Evolutionary conservation across 2,113 vertebrate genomes (phyloP).

Genomic region (Turdus rufiventris): DNA sequence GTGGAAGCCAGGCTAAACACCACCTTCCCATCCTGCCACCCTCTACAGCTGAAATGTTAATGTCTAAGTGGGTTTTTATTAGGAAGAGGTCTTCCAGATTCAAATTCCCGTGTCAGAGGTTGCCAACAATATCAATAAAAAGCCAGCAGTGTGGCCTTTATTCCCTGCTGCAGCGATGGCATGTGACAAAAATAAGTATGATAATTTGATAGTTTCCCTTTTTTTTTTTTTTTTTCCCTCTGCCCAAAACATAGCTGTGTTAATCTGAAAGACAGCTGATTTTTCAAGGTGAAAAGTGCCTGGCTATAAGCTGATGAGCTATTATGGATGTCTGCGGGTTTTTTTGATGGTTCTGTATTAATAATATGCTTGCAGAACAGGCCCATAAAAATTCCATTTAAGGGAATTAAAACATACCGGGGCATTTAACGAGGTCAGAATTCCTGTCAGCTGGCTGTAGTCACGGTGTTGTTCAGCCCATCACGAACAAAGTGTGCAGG

Average conservation of each 20-base stretch:
- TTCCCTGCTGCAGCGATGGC: constrained; percentile 34
- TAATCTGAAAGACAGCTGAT: constrained; percentile 74
- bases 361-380: constrained; percentile 67
- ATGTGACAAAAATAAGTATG: constrained; percentile 71
- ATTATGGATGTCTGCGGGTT: constrained; percentile 71
- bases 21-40: not conserved
- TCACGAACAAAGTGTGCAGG: constrained; percentile 51
- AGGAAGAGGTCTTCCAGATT: constrained; percentile 46
- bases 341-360: constrained; percentile 69
- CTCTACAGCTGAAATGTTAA: constrained; percentile 2
- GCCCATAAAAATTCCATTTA: constrained; percentile 79
- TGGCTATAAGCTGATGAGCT: constrained; percentile 77
- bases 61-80: constrained; percentile 59
- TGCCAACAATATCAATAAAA: constrained; percentile 61
- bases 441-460: constrained; percentile 63
- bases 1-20: not conserved
- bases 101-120: constrained; percentile 64
- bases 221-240: not conserved
- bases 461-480: constrained; percentile 47
- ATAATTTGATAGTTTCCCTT: constrained; percentile 66
- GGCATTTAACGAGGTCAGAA: constrained; percentile 73
- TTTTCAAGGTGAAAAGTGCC: constrained; percentile 80
- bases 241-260: constrained; percentile 65
- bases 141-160: constrained; percentile 20
- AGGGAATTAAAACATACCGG: constrained; percentile 70